phyloP scores from a whole-genome alignment of 2,888 invertebrate species.

The Euphydryas editha region DNA sequence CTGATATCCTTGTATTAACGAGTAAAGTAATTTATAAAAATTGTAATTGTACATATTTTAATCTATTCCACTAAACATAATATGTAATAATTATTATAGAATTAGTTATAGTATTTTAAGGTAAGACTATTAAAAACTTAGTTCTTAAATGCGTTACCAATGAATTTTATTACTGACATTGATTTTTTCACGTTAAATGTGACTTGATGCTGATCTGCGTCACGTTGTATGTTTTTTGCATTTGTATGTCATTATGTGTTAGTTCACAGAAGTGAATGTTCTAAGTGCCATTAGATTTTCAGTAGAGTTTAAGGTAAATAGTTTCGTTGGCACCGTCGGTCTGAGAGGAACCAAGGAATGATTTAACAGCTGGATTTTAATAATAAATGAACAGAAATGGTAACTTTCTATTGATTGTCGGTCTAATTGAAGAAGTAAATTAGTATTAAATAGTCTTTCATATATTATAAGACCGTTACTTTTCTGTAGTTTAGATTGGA shows the following conservation, averaged over 20 bases:
- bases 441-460: background rate
- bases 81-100: conserved; percentile 36
- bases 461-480: background rate
- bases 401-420: conserved; percentile 1
- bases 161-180: conserved; percentile 65
- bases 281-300: conserved; percentile 25
- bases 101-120: conserved; percentile 51
- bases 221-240: conserved; percentile 15
- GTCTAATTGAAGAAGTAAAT: background rate
- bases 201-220: conserved; percentile 19
- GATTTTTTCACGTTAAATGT: conserved; percentile 26
- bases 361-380: background rate
- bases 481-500: background rate
- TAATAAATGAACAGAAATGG: background rate
- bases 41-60: conserved; percentile 39
- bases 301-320: conserved; percentile 4
- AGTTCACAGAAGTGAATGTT: conserved; percentile 15
- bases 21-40: conserved; percentile 27
- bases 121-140: conserved; percentile 71
- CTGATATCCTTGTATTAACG: conserved; percentile 22
- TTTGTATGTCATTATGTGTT: conserved; percentile 17
- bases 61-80: conserved; percentile 42
- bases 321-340: background rate
- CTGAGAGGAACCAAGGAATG: background rate
- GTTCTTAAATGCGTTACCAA: conserved; percentile 79